These are phyloP conservation scores for Ranitomeya imitator DNA, from an alignment of 2,113 vertebrate species.

Conservation along the genomic window DNA sequence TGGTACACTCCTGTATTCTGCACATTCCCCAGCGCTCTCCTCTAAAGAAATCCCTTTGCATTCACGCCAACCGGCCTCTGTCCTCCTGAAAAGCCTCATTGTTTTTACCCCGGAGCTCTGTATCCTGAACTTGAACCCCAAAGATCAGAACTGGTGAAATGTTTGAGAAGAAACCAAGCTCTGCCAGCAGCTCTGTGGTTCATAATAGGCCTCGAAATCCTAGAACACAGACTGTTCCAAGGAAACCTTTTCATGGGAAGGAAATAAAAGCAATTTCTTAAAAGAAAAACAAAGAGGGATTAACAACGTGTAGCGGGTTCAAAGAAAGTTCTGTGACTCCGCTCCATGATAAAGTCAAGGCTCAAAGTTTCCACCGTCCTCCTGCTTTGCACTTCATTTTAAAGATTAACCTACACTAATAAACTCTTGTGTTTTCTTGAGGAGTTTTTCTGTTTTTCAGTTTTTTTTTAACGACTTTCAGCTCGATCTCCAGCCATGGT, in stretches of 20 bases:
- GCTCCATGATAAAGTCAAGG: neutral
- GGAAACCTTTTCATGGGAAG: constrained; percentile 59
- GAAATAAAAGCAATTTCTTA: constrained; percentile 31
- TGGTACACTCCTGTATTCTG: constrained; percentile 66
- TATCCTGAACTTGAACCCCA: constrained; percentile 79
- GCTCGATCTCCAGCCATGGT: too few relatives aligned
- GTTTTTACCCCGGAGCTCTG: constrained; percentile 70
- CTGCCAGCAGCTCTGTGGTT: constrained; percentile 71
- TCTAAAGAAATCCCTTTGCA: constrained; percentile 70
- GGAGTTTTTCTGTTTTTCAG: neutral
- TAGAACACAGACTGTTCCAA: constrained; percentile 57
- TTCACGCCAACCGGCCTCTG: constrained; percentile 72
- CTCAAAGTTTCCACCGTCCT: neutral
- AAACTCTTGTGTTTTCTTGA: neutral
- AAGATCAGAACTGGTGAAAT: constrained; percentile 65
- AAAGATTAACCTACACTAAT: neutral
- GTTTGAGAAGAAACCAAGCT: constrained; percentile 67
- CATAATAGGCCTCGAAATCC: constrained; percentile 65
- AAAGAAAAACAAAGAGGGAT: constrained; percentile 48
- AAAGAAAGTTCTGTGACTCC: constrained; percentile 30
- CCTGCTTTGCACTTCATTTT: neutral
- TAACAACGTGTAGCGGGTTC: constrained; percentile 20
- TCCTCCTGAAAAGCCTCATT: constrained; percentile 78
- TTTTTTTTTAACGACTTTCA: too few relatives aligned
- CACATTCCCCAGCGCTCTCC: constrained; percentile 68